Conservation (phyloP, 2,888 invertebrate genomes). For the Dendrolimus pini region DNA sequence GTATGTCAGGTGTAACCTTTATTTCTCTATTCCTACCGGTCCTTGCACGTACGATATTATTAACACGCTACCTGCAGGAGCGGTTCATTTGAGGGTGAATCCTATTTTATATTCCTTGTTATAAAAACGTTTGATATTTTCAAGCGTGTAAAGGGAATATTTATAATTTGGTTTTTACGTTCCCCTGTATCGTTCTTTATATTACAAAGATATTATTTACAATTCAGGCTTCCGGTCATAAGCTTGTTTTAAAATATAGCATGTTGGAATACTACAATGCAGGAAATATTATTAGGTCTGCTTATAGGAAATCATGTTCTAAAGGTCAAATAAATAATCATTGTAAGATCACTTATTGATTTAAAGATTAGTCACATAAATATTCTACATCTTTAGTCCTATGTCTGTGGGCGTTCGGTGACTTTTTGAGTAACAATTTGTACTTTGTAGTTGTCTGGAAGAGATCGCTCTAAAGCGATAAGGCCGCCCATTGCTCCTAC, state of each 20-base stretch:
- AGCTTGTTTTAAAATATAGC: no score
- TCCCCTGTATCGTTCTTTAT: no score
- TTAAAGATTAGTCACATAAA: background rate
- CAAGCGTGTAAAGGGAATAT: constrained; percentile 11
- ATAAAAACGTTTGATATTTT: constrained; percentile 9
- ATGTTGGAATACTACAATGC: no score
- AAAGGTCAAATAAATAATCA: background rate
- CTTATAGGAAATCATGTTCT: background rate
- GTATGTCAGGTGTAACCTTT: background rate
- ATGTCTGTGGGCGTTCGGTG: no score
- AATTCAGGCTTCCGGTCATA: no score
- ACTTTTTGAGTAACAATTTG: no score
- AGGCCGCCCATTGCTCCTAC: no score
- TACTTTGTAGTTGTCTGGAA: no score
- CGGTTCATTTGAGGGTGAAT: constrained; percentile 35
- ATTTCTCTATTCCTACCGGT: background rate
- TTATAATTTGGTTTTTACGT: background rate
- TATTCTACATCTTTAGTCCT: background rate
- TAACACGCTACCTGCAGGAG: constrained; percentile 40
- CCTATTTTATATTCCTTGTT: constrained; percentile 12
- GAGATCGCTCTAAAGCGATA: no score
- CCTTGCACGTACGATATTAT: background rate
- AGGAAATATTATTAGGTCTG: background rate
- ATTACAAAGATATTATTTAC: no score
- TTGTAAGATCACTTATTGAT: background rate